phyloP scores from a whole-genome alignment of 2,113 vertebrate genomes.

The Rallus limicola region DNA sequence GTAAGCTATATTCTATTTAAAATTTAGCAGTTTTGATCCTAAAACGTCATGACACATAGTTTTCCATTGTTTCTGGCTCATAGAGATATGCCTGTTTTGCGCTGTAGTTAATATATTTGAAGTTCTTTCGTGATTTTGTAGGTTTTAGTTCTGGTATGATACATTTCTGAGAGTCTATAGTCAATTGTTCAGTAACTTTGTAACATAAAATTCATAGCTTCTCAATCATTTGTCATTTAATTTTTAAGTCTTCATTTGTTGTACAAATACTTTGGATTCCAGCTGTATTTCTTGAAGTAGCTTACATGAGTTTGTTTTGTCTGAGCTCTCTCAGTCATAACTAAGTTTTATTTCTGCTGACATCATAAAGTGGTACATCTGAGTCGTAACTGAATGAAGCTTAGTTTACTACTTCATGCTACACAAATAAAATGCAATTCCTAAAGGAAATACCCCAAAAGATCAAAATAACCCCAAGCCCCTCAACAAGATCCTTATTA shows the following conservation, averaged over 20 bases:
- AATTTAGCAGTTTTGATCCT: not conserved
- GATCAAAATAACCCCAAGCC: not conserved
- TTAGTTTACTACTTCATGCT: not conserved
- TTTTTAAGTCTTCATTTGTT: not conserved
- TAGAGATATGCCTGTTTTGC: not conserved
- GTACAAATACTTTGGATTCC: not conserved
- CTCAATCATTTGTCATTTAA: constrained; percentile 19
- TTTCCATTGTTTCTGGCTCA: not conserved
- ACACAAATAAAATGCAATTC: not conserved
- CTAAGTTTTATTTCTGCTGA: constrained; percentile 52
- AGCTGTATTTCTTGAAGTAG: not conserved
- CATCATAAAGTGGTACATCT: not conserved
- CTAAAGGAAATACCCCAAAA: not conserved
- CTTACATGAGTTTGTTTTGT: constrained; percentile 48
- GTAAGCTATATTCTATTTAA: not conserved
- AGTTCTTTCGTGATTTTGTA: not conserved
- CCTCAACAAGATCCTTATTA: not conserved
- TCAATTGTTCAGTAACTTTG: not conserved
- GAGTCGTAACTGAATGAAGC: constrained; percentile 8
- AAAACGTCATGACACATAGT: not conserved
- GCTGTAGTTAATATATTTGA: not conserved
- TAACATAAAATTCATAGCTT: not conserved
- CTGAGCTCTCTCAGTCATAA: constrained; percentile 24
- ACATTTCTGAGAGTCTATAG: not conserved
- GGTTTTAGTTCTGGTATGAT: not conserved